Evolutionary conservation across 2,113 vertebrate species (phyloP).

Genomic region (Turnix velox): DNA sequence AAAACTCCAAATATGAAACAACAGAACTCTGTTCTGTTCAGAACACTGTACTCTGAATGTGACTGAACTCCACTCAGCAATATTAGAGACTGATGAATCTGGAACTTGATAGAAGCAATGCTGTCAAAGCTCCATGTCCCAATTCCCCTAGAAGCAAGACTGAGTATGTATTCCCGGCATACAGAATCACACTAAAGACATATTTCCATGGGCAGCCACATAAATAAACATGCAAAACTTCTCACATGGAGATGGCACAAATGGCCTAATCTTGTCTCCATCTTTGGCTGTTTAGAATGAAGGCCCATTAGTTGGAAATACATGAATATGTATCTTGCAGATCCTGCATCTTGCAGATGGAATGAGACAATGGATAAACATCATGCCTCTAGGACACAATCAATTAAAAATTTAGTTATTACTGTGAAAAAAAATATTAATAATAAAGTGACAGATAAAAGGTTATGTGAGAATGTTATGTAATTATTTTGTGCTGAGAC

Average conservation of each 20-base stretch:
- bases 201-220: background rate
- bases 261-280: background rate
- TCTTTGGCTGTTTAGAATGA: background rate
- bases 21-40: no score
- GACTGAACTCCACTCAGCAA: background rate
- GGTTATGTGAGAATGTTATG: background rate
- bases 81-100: background rate
- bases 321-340: background rate
- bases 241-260: background rate
- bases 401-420: background rate
- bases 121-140: background rate
- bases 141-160: background rate
- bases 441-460: background rate
- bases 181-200: accelerated
- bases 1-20: background rate
- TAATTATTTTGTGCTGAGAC: background rate
- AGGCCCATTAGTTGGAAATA: background rate
- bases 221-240: background rate
- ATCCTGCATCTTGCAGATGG: no score
- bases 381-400: background rate
- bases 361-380: background rate
- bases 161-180: background rate
- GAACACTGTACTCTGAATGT: background rate
- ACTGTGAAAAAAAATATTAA: background rate
- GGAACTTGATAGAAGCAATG: background rate